Percentiles rank a stretch among this genome's conserved stretches.
Conservation (phyloP, 2,888 invertebrate genomes). For the Agrenia bidenticulata region DNA sequence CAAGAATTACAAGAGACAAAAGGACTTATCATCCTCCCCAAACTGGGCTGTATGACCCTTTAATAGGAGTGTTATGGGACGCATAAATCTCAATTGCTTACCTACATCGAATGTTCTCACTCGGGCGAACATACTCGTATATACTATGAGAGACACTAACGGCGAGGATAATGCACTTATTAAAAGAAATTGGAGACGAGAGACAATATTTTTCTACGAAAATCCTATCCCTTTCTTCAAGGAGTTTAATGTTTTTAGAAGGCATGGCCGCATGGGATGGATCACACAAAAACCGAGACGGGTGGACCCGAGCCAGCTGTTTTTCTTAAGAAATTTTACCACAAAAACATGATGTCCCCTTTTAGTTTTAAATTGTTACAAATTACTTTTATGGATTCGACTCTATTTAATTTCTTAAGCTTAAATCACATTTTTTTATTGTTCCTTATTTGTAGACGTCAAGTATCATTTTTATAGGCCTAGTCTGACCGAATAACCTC, state of each 20-base stretch:
- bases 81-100: conserved; percentile 21
- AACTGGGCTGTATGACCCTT: conserved; percentile 19
- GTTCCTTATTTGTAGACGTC: conserved; percentile 1
- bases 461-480: not conserved
- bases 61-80: conserved; percentile 21
- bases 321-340: conserved; percentile 11
- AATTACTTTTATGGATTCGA: conserved; percentile 18
- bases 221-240: not conserved
- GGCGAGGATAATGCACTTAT: conserved; percentile 12
- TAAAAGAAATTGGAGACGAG: conserved; percentile 7
- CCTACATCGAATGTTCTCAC: not conserved
- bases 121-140: not conserved
- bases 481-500: too few species aligned
- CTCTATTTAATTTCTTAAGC: conserved; percentile 16
- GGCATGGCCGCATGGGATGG: too few species aligned
- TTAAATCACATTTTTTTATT: not conserved
- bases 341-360: conserved; percentile 21
- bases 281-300: too few species aligned
- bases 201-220: conserved; percentile 9
- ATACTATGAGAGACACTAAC: conserved; percentile 1
- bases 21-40: conserved; percentile 12
- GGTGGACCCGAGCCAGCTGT: conserved; percentile 13
- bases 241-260: too few species aligned
- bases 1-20: conserved; percentile 19
- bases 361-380: conserved; percentile 21